Evolutionary conservation across 2,797 vertebrate genomes (phyloP).

Genomic region (Nyctibius grandis): DNA sequence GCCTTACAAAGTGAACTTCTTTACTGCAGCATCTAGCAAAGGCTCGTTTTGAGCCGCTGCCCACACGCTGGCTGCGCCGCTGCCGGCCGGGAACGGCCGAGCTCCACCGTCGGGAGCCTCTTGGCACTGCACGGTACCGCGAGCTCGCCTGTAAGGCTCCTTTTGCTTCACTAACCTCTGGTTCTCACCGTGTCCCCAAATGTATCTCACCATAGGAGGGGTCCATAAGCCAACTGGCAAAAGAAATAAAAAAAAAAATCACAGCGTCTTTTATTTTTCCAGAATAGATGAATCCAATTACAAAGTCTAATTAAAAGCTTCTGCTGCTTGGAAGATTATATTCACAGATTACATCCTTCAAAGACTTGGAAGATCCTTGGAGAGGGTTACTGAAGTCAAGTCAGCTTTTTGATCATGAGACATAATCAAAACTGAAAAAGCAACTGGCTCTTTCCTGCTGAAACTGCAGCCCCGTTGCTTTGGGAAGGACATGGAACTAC

Average conservation of each 20-base stretch:
- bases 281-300: not conserved
- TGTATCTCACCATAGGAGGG: not conserved
- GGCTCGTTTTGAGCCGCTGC: not conserved
- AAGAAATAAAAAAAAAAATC: not conserved
- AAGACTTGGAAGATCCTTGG: not conserved
- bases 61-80: not conserved
- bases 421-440: not conserved
- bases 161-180: not conserved
- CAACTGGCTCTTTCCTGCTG: not conserved
- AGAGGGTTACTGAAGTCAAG: not conserved
- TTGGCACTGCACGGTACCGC: not conserved
- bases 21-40: not conserved
- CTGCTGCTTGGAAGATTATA: not conserved
- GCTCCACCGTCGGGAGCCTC: constrained; percentile 23
- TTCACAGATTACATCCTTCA: not conserved
- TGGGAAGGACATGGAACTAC: not conserved
- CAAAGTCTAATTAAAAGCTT: not conserved
- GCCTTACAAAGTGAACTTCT: not conserved
- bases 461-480: not conserved
- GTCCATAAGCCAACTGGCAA: not conserved
- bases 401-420: not conserved
- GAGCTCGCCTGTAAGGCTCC: accelerated
- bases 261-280: not conserved
- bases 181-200: not conserved
- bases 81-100: not conserved